Conservation (phyloP, 2,113 vertebrate genomes). For the Sapayoa aenigma region DNA sequence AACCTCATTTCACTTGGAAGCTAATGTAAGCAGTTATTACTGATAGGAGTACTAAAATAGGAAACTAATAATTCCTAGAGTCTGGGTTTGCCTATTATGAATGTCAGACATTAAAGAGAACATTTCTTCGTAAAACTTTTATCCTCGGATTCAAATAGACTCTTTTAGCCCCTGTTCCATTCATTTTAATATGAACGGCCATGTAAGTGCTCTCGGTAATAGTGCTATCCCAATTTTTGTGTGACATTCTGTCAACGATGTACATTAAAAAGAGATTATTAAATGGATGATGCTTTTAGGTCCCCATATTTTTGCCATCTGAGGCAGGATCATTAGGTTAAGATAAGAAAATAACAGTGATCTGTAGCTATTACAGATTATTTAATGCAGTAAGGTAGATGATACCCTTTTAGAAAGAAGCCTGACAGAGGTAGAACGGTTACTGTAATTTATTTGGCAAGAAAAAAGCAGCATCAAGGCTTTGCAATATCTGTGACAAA, state of each 20-base stretch:
- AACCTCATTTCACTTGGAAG: slow-evolving; percentile 43
- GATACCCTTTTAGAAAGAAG: slow-evolving; percentile 61
- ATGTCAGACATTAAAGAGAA: slow-evolving; percentile 23
- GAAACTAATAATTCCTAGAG: slow-evolving; percentile 48
- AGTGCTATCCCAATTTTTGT: slow-evolving; percentile 26
- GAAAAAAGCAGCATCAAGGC: neutral
- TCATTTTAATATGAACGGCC: slow-evolving; percentile 20
- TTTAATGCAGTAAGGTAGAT: slow-evolving; percentile 61
- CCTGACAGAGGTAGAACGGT: slow-evolving; percentile 45
- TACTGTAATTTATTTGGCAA: slow-evolving; percentile 45
- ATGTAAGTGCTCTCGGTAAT: slow-evolving; percentile 42
- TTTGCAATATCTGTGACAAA: slow-evolving; percentile 36
- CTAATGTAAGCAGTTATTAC: slow-evolving; percentile 43
- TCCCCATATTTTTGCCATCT: slow-evolving; percentile 26
- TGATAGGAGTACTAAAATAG: slow-evolving; percentile 31
- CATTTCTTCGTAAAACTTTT: neutral
- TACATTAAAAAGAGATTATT: slow-evolving; percentile 54
- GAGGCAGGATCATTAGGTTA: slow-evolving; percentile 60
- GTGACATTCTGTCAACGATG: slow-evolving; percentile 32
- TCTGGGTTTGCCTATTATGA: slow-evolving; percentile 11
- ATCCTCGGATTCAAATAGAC: slow-evolving; percentile 17
- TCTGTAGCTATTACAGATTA: slow-evolving; percentile 58
- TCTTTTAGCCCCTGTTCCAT: slow-evolving; percentile 6
- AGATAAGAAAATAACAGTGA: slow-evolving; percentile 64
- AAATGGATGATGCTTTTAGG: slow-evolving; percentile 58